Base-by-base conservation (phyloP, 2,113 vertebrate species). In the Erpornis zantholeuca region DNA sequence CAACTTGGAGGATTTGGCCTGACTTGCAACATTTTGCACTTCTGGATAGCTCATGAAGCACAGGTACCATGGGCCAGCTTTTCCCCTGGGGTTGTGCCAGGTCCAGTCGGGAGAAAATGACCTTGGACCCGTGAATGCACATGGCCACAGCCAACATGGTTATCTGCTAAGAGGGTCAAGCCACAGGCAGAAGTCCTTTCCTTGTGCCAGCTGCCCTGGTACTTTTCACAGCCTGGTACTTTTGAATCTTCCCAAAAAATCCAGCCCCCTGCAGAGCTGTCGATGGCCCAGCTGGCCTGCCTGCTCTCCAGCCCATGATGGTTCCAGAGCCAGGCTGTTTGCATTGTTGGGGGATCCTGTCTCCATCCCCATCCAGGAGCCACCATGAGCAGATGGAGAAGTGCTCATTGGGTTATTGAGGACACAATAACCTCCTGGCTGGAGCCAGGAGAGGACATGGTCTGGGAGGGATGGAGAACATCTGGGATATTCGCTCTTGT, bases 271-370 rank as follows among this genome's bases (percentile, higher is more conserved):
- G 31, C 68, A 61, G 63, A 57, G 45, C 40, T 59, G 5, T 20
- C 0, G 0, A 0, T 70, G 0, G 2, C 25, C 25, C 0, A 0
- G 28, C 35, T 42, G 1, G 3, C 27, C 44, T 40, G 20, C 8
- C 29, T 0, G 0, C 45, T 85, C 8, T 40, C 19, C 3, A 4
- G 6, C 24, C 28, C 1, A 0, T 11, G 23, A 6, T 8, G 11
- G 6, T 28, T 63, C 38, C 40, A 19, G 61, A 35, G 18, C 27
- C 15, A 4, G 5, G 45, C 21, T 21, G 1, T 70, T 69, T 38
- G 27, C 25, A 7, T 1, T 8, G 47, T 33, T 66, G 65, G 54
- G 42, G 0, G 0, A 28, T 25, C 69, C 38, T 2, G 0, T 72
- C 33, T 64, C 63, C 66, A 53, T 70, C 75, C 4, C 66, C 71